phyloP scores from a whole-genome alignment of 2,888 invertebrate species.

The Papilio protenor region DNA sequence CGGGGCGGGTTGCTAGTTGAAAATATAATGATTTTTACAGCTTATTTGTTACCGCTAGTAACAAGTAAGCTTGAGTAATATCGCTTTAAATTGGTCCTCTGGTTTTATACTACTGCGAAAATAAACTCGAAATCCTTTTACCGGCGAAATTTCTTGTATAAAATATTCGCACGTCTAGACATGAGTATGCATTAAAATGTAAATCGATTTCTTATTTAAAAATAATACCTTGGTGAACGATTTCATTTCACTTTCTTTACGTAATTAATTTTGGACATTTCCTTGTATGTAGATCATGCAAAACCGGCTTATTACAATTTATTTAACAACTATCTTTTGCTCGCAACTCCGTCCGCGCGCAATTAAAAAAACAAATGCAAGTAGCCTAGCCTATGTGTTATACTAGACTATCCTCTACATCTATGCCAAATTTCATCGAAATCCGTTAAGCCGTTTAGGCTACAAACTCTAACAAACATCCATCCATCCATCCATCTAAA shows the following conservation, averaged over 20 bases:
- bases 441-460: no score
- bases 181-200: slow-evolving; percentile 6
- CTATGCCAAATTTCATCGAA: no score
- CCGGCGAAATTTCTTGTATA: neutral
- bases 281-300: neutral
- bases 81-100: neutral
- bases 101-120: neutral
- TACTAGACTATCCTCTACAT: no score
- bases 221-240: neutral
- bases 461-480: no score
- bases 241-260: slow-evolving; percentile 15
- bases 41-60: neutral
- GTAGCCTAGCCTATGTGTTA: no score
- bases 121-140: neutral
- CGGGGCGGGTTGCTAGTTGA: no score
- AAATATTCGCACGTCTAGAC: slow-evolving; percentile 1
- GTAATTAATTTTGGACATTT: neutral
- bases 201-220: slow-evolving; percentile 13
- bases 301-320: neutral
- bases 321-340: no score
- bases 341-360: no score
- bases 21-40: no score
- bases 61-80: neutral
- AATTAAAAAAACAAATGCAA: no score
- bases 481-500: no score